phyloP scores from a whole-genome alignment of 2,888 invertebrate genomes.

The Tiphia femorata region DNA sequence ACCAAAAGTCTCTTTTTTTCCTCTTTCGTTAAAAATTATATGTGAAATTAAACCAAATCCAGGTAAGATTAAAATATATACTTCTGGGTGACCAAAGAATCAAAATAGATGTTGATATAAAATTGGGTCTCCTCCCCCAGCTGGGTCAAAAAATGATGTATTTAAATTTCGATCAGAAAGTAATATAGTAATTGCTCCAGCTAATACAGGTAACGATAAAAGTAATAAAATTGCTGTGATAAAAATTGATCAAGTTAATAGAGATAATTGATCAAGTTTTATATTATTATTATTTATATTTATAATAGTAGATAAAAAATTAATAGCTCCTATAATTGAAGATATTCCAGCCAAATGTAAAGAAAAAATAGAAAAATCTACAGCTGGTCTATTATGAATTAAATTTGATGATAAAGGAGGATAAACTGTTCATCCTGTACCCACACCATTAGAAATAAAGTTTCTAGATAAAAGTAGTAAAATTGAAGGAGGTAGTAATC shows the following conservation, averaged over 20 bases:
- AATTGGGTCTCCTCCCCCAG: constrained; percentile 85
- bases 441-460: constrained; percentile 78
- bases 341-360: constrained; percentile 81
- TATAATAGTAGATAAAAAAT: constrained; percentile 83
- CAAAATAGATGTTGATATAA: constrained; percentile 88
- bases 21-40: too few relatives aligned
- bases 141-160: constrained; percentile 85
- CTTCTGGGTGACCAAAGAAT: constrained; percentile 91
- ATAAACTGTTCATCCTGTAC: constrained; percentile 85
- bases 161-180: constrained; percentile 85
- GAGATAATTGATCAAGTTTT: constrained; percentile 76
- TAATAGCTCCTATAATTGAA: constrained; percentile 82
- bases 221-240: constrained; percentile 77
- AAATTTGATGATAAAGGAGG: constrained; percentile 77
- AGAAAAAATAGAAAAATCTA: constrained; percentile 84
- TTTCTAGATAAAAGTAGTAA: constrained; percentile 76
- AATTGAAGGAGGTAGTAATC: constrained; percentile 80
- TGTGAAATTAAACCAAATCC: constrained; percentile 87
- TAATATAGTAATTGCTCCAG: constrained; percentile 84
- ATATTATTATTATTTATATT: constrained; percentile 75
- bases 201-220: constrained; percentile 81
- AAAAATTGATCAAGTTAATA: constrained; percentile 82
- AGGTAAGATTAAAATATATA: constrained; percentile 87
- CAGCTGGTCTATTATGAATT: constrained; percentile 77
- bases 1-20: constrained; percentile 66